Base-by-base conservation (phyloP, 1,140 invertebrate species). In the Dendrolimus punctatus region DNA sequence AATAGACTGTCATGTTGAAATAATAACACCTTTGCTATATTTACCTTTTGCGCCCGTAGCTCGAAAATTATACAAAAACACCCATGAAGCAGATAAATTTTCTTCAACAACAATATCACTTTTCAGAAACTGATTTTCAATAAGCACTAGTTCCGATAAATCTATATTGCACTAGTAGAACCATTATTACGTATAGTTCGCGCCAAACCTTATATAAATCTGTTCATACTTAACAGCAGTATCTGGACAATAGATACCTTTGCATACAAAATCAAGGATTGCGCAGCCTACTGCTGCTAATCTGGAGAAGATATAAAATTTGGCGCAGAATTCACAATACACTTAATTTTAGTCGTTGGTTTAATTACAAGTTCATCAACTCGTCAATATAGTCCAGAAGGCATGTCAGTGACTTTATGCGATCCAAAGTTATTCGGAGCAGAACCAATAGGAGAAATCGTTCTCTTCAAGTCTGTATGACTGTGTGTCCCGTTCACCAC, bases 351-450 rank as follows among this genome's bases (percentile, higher is more conserved):
- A 87, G 71, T 83, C 79, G 80, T 80, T 84, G 80, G 80, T 85
- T 72, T 72, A 55, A 76, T 72, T 76, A 72, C 57, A 70, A 52
- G 58, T 62, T n/a, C 57, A 58, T 53, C 8, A 56, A 39, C 46
- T 64, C 23, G 58, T 88, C 76, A 93, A 84, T 93, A 93, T 55
- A 93, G 82, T 55, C 92, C 92, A 37, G 92, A 93, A 51, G 91
- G 91, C 71, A 93, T 89, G 71, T 93, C 92, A 3, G 92, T 91
- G 8, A 93, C 79, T 85, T 92, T 93, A 37, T 89, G 88, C 6
- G 73, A 49, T 39, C 87, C 88, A 40, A 78, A 86, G 37, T 71
- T 77, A 49, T 75, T 83, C 6, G 71, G 68, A 5, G 76, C 76
- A 4, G 58, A 56, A 39, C 86, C 77, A 7, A 81, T 76, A 3